These are phyloP conservation scores for Therioaphis trifolii DNA, from an alignment of 2,888 invertebrate genomes.

Conservation along the genomic window DNA sequence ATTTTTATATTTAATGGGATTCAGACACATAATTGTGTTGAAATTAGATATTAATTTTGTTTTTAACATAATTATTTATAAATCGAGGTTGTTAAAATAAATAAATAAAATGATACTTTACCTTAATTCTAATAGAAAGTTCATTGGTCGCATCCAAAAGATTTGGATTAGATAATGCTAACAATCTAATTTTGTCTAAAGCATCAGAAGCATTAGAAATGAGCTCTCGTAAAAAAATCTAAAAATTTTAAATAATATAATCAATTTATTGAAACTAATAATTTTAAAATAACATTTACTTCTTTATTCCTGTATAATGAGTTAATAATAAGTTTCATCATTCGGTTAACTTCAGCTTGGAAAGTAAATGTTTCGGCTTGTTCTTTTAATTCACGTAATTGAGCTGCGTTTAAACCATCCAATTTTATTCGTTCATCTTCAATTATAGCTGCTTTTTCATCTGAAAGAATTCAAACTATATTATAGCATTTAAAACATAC, in stretches of 20 bases:
- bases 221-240: constrained; percentile 96
- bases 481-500: neutral
- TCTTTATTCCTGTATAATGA: constrained; percentile 99
- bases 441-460: constrained; percentile 88
- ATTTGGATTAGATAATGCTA: constrained; percentile 87
- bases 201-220: constrained; percentile 99
- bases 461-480: constrained; percentile 70
- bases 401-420: constrained; percentile 93
- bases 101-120: no score
- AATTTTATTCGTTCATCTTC: constrained; percentile 97
- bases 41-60: no score
- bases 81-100: neutral
- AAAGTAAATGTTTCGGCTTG: constrained; percentile 89
- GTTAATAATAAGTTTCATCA: constrained; percentile 99
- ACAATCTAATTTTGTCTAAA: constrained; percentile 94
- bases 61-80: neutral
- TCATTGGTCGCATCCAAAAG: constrained; percentile 85
- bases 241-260: constrained; percentile 67
- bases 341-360: constrained; percentile 98
- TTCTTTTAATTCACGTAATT: constrained; percentile 90
- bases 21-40: no score
- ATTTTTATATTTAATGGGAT: no score
- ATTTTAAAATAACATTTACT: constrained; percentile 70
- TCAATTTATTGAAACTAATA: neutral
- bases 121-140: constrained; percentile 87